Percentiles rank a stretch among this genome's conserved stretches.
phyloP scores from a whole-genome alignment of 2,113 vertebrate species.

The Egretta garzetta region DNA sequence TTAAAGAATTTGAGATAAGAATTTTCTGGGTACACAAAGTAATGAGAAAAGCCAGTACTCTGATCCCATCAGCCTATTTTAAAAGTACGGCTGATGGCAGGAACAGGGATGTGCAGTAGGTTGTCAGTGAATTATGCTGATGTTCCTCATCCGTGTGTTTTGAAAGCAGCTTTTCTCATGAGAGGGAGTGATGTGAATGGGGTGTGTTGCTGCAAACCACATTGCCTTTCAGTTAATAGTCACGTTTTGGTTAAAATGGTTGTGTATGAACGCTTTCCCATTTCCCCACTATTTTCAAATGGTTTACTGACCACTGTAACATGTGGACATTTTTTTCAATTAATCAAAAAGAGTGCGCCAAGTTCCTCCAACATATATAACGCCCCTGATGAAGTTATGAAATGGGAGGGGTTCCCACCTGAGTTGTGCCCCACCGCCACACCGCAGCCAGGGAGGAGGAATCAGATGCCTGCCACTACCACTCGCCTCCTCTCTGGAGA shows the following conservation, averaged over 20 bases:
- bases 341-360: neutral
- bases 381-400: neutral
- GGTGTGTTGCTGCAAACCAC: neutral
- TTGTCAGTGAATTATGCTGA: neutral
- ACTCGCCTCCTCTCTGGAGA: accelerated
- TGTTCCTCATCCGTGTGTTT: neutral
- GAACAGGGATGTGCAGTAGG: neutral
- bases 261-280: neutral
- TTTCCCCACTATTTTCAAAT: neutral
- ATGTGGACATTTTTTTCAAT: neutral
- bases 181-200: neutral
- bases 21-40: neutral
- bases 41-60: neutral
- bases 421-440: accelerated
- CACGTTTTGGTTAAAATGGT: neutral
- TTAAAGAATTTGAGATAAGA: neutral
- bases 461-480: accelerated
- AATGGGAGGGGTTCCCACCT: neutral
- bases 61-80: neutral
- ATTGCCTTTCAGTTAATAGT: neutral
- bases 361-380: neutral
- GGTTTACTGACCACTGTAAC: neutral
- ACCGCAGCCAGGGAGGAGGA: accelerated
- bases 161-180: neutral
- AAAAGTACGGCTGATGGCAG: neutral